phyloP scores from a whole-genome alignment of 2,797 vertebrate genomes.

The Takifugu rubripes region DNA sequence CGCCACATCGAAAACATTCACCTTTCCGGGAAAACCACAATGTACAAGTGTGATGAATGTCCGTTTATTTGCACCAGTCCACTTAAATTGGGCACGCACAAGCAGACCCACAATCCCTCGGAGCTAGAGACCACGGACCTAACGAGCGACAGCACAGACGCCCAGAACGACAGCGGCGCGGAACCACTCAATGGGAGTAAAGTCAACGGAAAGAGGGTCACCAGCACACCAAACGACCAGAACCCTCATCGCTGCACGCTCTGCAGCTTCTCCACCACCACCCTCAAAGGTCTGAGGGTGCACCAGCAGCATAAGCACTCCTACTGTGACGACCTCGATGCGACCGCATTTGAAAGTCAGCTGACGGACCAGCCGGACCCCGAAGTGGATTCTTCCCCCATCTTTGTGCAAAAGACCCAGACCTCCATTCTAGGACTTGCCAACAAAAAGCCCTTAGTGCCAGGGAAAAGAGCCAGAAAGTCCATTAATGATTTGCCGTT shows the following conservation, averaged over 20 bases:
- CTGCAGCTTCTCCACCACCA: slow-evolving; percentile 94
- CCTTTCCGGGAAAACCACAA: slow-evolving; percentile 91
- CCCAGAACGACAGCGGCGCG: slow-evolving; percentile 74
- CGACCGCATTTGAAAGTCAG: slow-evolving; percentile 81
- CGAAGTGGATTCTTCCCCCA: slow-evolving; percentile 83
- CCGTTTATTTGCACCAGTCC: slow-evolving; percentile 96
- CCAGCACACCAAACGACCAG: slow-evolving; percentile 75
- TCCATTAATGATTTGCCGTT: slow-evolving; percentile 92
- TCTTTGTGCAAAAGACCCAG: slow-evolving; percentile 94
- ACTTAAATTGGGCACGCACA: slow-evolving; percentile 89
- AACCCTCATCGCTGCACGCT: slow-evolving; percentile 91
- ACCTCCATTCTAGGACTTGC: slow-evolving; percentile 96
- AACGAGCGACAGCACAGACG: slow-evolving; percentile 82
- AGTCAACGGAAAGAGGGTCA: slow-evolving; percentile 86
- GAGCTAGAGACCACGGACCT: slow-evolving; percentile 90
- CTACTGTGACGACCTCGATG: slow-evolving; percentile 90
- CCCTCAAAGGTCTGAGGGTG: slow-evolving; percentile 95
- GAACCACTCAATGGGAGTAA: slow-evolving; percentile 81
- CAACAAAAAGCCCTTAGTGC: slow-evolving; percentile 90
- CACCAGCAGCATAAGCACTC: slow-evolving; percentile 99
- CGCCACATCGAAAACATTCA: slow-evolving; percentile 99
- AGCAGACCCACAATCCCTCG: slow-evolving; percentile 85
- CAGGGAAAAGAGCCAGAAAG: slow-evolving; percentile 91
- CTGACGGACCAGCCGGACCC: slow-evolving; percentile 80
- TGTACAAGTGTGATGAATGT: slow-evolving; percentile 97